phyloP scores from a whole-genome alignment of 2,888 invertebrate genomes.

The Perithous albicinctus region DNA sequence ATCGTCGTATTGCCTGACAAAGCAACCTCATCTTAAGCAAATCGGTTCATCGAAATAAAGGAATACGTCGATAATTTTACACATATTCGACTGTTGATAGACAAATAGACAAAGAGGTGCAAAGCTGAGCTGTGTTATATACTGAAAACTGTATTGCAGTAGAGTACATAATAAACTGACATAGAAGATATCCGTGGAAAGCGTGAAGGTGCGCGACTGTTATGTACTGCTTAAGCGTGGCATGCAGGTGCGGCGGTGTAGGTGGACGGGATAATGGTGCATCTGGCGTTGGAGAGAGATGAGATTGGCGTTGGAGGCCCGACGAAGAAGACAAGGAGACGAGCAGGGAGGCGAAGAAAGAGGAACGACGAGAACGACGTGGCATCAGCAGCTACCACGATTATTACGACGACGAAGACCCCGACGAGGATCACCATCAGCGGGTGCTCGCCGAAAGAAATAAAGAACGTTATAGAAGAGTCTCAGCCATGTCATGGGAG shows the following conservation, averaged over 20 bases:
- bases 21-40: background rate
- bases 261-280: conserved; percentile 74
- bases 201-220: conserved; percentile 58
- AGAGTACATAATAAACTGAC: background rate
- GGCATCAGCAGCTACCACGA: conserved; percentile 62
- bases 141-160: background rate
- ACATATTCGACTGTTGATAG: conserved; percentile 18
- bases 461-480: conserved; percentile 70
- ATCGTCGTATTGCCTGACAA: conserved; percentile 44
- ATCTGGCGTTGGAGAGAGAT: conserved; percentile 75
- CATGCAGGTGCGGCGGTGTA: conserved; percentile 74
- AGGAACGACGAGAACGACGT: conserved; percentile 70
- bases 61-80: background rate
- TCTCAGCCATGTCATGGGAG: conserved; percentile 92
- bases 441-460: conserved; percentile 63
- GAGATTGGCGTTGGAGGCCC: conserved; percentile 75
- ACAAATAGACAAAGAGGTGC: conserved; percentile 6
- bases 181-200: conserved; percentile 1
- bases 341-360: conserved; percentile 65
- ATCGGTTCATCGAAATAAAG: too few relatives aligned
- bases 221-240: conserved; percentile 77
- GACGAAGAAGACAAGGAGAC: conserved; percentile 70
- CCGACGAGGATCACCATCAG: conserved; percentile 59
- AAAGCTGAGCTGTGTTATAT: background rate
- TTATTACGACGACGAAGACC: conserved; percentile 63